These are phyloP conservation scores for Hemibagrus wyckioides DNA, from an alignment of 2,113 vertebrate species.

Conservation along the genomic window DNA sequence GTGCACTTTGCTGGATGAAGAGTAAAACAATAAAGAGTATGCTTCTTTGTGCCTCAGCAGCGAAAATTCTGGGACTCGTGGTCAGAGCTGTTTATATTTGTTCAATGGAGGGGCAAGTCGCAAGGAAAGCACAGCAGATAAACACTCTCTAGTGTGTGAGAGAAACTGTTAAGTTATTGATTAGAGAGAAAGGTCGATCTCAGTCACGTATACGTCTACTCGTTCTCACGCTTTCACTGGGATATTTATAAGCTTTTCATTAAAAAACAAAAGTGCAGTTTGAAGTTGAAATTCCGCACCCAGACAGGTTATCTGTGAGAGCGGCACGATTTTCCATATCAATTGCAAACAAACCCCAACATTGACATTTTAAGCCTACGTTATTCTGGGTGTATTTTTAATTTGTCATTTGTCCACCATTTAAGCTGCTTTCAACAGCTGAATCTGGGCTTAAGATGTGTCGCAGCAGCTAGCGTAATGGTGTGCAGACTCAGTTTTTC, in stretches of 20 bases:
- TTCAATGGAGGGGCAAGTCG: not conserved
- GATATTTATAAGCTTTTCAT: not conserved
- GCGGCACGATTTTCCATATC: not conserved
- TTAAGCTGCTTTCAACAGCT: slow-evolving; percentile 1
- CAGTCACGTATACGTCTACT: not conserved
- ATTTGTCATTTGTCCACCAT: not conserved
- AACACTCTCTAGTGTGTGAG: not conserved
- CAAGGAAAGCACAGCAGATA: not conserved
- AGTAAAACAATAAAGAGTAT: not conserved
- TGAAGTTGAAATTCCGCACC: not conserved
- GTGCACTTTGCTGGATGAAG: not conserved
- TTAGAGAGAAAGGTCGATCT: not conserved
- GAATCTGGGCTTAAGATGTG: slow-evolving; percentile 3
- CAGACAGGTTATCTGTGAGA: not conserved
- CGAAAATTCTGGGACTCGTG: not conserved
- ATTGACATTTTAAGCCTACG: not conserved
- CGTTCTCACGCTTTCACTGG: not conserved
- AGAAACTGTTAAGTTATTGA: not conserved
- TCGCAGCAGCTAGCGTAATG: not conserved
- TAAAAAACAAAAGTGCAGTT: not conserved
- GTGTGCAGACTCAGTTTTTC: not conserved
- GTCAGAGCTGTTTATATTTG: not conserved
- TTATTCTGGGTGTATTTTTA: not conserved
- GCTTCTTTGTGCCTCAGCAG: not conserved
- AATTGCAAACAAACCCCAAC: not conserved